These are phyloP conservation scores for Sigmodon hispidus DNA, from an alignment of 2,113 vertebrate genomes.

Conservation along the genomic window DNA sequence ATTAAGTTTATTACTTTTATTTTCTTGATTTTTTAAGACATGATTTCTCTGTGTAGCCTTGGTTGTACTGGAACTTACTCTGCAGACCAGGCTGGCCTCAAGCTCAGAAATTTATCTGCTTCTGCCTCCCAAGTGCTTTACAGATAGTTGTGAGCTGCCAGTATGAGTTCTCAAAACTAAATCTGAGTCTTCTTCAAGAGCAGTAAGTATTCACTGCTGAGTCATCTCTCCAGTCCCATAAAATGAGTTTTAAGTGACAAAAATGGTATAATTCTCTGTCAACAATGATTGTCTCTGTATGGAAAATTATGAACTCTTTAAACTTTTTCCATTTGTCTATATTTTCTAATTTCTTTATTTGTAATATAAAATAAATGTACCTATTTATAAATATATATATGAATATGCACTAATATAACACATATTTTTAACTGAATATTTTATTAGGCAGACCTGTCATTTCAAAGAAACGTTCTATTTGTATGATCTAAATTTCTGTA, in stretches of 20 bases:
- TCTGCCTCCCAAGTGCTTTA: background rate
- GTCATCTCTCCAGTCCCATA: background rate
- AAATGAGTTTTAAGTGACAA: background rate
- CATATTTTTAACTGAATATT: background rate
- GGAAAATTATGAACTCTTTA: background rate
- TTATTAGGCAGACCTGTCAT: background rate
- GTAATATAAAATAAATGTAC: background rate
- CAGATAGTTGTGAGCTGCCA: background rate
- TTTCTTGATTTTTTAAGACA: background rate
- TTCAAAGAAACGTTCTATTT: background rate
- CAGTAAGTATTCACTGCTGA: background rate
- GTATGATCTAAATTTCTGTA: background rate
- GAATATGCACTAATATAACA: background rate
- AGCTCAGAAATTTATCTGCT: background rate
- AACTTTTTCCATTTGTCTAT: background rate
- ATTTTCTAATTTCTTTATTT: conserved; percentile 39
- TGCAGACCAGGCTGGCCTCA: background rate
- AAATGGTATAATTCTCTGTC: background rate
- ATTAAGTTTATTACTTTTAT: background rate
- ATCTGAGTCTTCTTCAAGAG: background rate
- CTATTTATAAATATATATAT: background rate
- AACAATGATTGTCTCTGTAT: background rate
- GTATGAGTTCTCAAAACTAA: background rate
- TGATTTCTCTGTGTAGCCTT: background rate
- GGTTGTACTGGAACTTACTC: background rate